Conservation (phyloP, 2,888 invertebrate species). For the Agriopis marginaria region DNA sequence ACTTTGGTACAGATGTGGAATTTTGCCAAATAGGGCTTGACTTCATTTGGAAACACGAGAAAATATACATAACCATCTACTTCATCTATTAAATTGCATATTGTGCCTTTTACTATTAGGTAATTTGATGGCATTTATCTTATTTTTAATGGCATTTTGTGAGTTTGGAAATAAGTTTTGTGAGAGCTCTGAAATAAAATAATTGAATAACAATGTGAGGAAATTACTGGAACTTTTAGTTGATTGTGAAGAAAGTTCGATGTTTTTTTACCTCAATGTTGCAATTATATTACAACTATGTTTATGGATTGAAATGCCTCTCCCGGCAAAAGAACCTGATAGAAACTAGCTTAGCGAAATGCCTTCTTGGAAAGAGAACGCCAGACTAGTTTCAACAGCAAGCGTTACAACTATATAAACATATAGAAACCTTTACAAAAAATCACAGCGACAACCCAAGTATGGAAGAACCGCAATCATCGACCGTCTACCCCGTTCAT, state of each 20-base stretch:
- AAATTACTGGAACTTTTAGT: not conserved
- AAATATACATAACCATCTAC: not conserved
- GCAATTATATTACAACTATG: not conserved
- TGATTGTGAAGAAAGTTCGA: not conserved
- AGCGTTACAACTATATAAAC: slow-evolving; percentile 11
- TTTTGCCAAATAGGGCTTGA: slow-evolving; percentile 12
- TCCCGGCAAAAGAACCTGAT: not conserved
- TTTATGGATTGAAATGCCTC: not conserved
- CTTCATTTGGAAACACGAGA: not conserved
- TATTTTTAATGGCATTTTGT: too few species aligned
- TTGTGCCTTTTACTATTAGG: not conserved
- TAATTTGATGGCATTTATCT: too few species aligned
- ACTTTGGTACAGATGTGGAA: slow-evolving; percentile 12
- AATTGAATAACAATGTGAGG: not conserved
- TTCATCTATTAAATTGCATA: not conserved
- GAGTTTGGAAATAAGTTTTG: too few species aligned
- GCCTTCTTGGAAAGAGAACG: slow-evolving; percentile 17
- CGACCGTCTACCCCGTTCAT: slow-evolving; percentile 53
- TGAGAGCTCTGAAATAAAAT: too few species aligned
- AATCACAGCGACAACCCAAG: slow-evolving; percentile 19
- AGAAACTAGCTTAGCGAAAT: slow-evolving; percentile 13
- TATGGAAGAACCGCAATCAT: slow-evolving; percentile 45
- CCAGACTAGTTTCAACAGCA: slow-evolving; percentile 24
- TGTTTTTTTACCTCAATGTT: not conserved
- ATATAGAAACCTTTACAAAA: slow-evolving; percentile 8